Percentiles rank a stretch among this genome's conserved stretches.
phyloP scores from a whole-genome alignment of 2,113 vertebrate species.

The Girardinichthys multiradiatus region DNA sequence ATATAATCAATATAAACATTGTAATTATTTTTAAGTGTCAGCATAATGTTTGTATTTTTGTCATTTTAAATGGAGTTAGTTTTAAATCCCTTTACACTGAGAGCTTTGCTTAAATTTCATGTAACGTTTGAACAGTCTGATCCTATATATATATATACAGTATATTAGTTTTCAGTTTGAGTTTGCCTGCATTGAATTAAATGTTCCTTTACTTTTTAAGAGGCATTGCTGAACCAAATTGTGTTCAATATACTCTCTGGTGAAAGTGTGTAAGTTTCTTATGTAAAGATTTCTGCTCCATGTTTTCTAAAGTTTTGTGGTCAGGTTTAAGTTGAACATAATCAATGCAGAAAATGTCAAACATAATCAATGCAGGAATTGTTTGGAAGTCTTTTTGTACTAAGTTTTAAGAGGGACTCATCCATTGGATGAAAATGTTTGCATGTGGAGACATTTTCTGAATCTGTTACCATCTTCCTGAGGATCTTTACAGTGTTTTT shows the following conservation, averaged over 20 bases:
- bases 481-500: not conserved
- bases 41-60: too few species aligned
- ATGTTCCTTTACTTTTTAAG: too few species aligned
- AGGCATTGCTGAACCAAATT: not conserved
- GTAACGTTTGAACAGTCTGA: not conserved
- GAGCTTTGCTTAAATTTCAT: not conserved
- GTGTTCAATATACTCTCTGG: not conserved
- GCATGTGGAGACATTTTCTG: not conserved
- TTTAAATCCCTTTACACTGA: too few species aligned
- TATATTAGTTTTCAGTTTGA: not conserved
- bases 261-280: not conserved
- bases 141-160: not conserved
- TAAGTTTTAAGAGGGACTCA: too few species aligned
- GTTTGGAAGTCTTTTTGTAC: too few species aligned
- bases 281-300: not conserved
- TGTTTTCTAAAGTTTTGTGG: too few species aligned
- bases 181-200: not conserved
- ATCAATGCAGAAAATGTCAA: too few species aligned
- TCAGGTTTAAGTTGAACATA: too few species aligned
- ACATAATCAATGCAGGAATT: too few species aligned
- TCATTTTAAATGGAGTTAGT: too few species aligned
- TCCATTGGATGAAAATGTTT: not conserved
- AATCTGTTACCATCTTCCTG: not conserved
- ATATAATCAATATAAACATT: too few species aligned
- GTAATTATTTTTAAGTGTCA: too few species aligned